Evolutionary conservation across 2,888 invertebrate genomes (phyloP).

Genomic region (Morinoia aosen): DNA sequence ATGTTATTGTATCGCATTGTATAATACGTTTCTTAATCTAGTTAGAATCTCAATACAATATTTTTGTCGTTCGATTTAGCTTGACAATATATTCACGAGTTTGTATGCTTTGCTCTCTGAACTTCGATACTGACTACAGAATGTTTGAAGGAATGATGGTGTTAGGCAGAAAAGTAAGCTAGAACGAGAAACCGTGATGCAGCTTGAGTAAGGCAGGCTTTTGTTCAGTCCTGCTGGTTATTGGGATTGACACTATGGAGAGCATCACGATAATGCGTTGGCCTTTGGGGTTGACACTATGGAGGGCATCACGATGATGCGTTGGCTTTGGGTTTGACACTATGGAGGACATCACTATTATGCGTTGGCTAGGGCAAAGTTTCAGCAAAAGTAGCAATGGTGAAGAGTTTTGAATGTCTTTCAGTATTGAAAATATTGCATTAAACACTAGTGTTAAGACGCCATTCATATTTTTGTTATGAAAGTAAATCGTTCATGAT

Average conservation of each 20-base stretch:
- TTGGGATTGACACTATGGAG: neutral
- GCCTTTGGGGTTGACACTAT: neutral
- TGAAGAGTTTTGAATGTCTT: slow-evolving; percentile 8
- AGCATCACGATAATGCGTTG: neutral
- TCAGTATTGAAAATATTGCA: slow-evolving; percentile 31
- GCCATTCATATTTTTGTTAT: slow-evolving; percentile 31
- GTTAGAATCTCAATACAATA: neutral
- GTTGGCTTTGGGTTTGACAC: neutral
- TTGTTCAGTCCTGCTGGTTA: neutral
- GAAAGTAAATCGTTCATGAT: slow-evolving; percentile 11
- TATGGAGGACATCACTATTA: neutral
- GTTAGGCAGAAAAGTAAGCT: neutral
- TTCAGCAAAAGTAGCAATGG: neutral
- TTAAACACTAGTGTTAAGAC: neutral
- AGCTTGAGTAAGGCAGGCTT: neutral
- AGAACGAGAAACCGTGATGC: too few species aligned
- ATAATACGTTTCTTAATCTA: neutral
- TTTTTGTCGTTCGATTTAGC: neutral
- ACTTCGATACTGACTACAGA: neutral
- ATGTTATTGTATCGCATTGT: neutral
- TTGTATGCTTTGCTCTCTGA: neutral
- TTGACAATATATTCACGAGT: neutral
- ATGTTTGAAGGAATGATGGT: neutral
- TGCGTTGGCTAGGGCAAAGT: neutral
- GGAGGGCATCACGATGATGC: neutral